Conservation (phyloP, 2,888 invertebrate genomes). For the Morpho helenor region DNA sequence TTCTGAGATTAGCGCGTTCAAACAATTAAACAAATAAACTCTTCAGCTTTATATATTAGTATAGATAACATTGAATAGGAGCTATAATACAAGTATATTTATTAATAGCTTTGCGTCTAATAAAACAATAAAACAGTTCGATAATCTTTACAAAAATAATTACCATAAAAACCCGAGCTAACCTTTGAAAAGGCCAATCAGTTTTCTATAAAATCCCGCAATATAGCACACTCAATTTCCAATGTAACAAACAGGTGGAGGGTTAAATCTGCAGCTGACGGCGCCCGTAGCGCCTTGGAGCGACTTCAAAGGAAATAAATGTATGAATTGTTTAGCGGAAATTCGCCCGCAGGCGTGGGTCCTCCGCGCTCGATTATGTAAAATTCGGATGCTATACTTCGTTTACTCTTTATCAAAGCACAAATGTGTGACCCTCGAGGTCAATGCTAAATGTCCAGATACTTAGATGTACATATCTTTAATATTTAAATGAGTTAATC, state of each 20-base stretch:
- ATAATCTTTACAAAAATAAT: too few relatives aligned
- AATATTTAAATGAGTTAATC: too few relatives aligned
- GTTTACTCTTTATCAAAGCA: constrained; percentile 3
- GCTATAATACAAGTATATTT: too few relatives aligned
- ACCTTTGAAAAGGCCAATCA: constrained; percentile 23
- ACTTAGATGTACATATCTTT: not conserved
- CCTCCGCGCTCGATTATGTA: constrained; percentile 42
- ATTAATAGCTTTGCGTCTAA: too few relatives aligned
- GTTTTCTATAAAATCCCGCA: constrained; percentile 20
- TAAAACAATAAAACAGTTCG: too few relatives aligned
- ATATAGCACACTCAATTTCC: constrained; percentile 34
- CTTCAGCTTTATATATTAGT: too few relatives aligned
- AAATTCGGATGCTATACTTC: constrained; percentile 26
- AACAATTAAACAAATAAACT: too few relatives aligned
- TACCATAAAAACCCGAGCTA: constrained; percentile 2
- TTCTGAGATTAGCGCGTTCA: too few relatives aligned
- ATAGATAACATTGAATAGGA: too few relatives aligned
- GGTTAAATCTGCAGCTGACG: constrained; percentile 69
- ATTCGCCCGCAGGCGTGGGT: constrained; percentile 49
- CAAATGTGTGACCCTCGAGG: not conserved
- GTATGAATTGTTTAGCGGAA: constrained; percentile 74
- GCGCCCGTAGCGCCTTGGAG: constrained; percentile 51
- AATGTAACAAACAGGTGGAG: constrained; percentile 48
- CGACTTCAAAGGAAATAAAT: constrained; percentile 74
- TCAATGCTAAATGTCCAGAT: constrained; percentile 5